Evolutionary conservation across 2,113 vertebrate species (phyloP).

Genomic region (Macrotus californicus): DNA sequence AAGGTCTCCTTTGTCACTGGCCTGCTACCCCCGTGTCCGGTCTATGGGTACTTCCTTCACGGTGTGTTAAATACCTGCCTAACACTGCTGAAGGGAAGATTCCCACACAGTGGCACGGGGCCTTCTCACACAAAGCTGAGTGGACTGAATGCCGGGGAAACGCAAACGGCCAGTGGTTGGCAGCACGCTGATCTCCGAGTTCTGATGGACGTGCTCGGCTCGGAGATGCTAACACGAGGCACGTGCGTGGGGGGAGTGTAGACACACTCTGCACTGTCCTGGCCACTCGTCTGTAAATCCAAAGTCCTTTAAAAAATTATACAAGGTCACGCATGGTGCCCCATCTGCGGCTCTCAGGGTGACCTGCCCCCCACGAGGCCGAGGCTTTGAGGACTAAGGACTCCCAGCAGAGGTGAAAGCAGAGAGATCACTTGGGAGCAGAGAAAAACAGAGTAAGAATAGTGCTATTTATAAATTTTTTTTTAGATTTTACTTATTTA

Average conservation of each 20-base stretch:
- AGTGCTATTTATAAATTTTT: background rate
- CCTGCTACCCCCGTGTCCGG: background rate
- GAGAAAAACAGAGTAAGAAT: background rate
- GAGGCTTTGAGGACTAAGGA: background rate
- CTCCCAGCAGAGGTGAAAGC: background rate
- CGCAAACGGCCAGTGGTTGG: no score
- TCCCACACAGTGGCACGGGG: background rate
- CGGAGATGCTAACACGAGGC: rapidly evolving
- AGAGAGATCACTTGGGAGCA: background rate
- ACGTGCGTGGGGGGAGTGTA: no score
- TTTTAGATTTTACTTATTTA: no score
- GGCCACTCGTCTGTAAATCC: background rate
- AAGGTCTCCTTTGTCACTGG: background rate
- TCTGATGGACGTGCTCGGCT: rapidly evolving
- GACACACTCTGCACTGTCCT: background rate
- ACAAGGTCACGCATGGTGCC: background rate
- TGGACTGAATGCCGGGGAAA: background rate
- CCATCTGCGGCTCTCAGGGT: background rate
- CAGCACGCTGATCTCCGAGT: rapidly evolving
- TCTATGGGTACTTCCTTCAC: background rate
- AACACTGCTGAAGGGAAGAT: background rate
- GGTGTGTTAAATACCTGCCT: background rate
- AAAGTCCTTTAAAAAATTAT: background rate
- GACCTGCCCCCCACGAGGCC: no score
- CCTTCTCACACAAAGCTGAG: background rate